Evolutionary conservation across 2,113 vertebrate genomes (phyloP).

Genomic region (Corvus hawaiiensis): DNA sequence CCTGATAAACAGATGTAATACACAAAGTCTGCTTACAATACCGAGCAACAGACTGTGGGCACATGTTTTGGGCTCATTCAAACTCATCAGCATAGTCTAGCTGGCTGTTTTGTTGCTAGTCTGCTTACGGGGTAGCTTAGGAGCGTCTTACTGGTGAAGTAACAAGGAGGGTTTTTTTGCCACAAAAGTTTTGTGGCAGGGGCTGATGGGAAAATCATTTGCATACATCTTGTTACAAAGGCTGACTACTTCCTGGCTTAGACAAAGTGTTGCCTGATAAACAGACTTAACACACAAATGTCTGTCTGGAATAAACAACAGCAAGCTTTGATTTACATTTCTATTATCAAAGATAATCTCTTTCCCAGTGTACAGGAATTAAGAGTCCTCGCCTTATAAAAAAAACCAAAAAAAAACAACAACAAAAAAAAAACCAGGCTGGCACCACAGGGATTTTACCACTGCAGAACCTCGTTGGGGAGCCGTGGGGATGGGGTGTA

Average conservation of each 20-base stretch:
- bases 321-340: slow-evolving; percentile 79
- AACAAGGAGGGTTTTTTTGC: slow-evolving; percentile 60
- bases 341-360: slow-evolving; percentile 77
- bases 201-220: slow-evolving; percentile 76
- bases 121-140: slow-evolving; percentile 68
- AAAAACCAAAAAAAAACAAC: not conserved
- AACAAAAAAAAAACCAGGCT: not conserved
- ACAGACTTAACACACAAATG: slow-evolving; percentile 81
- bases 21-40: slow-evolving; percentile 70
- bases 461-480: not conserved
- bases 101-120: slow-evolving; percentile 64
- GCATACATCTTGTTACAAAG: slow-evolving; percentile 77
- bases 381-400: slow-evolving; percentile 53
- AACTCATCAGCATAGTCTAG: slow-evolving; percentile 67
- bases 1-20: slow-evolving; percentile 72
- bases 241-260: slow-evolving; percentile 79
- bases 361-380: slow-evolving; percentile 73
- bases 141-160: slow-evolving; percentile 65
- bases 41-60: slow-evolving; percentile 70
- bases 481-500: not conserved
- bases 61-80: slow-evolving; percentile 68
- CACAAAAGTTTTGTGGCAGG: slow-evolving; percentile 67
- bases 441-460: slow-evolving; percentile 44
- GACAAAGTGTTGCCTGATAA: slow-evolving; percentile 81
- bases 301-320: slow-evolving; percentile 81